These are phyloP conservation scores for Grallaria varia DNA, from an alignment of 2,113 vertebrate genomes.

Conservation along the genomic window DNA sequence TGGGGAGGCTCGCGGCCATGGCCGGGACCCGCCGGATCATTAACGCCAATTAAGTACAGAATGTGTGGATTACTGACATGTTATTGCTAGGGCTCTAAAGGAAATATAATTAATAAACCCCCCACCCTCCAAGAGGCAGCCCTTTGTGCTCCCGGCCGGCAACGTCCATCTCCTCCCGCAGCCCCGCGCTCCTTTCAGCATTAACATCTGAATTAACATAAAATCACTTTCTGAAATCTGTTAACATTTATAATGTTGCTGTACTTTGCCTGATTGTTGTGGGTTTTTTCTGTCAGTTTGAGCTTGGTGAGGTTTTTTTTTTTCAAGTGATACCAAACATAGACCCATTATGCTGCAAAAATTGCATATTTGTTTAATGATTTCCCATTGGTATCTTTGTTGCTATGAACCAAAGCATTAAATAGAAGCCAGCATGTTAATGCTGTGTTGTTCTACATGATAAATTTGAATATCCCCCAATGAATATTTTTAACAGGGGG, in stretches of 20 bases:
- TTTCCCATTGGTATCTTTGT: constrained; percentile 69
- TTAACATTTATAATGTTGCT: constrained; percentile 13
- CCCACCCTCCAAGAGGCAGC: neutral
- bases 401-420: constrained; percentile 65
- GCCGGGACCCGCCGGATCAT: constrained; percentile 28
- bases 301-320: neutral
- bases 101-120: constrained; percentile 61
- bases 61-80: constrained; percentile 9
- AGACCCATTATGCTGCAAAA: constrained; percentile 45
- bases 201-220: constrained; percentile 34
- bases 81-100: constrained; percentile 39
- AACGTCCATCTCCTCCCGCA: neutral
- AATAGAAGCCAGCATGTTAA: constrained; percentile 52
- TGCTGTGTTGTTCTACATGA: constrained; percentile 58
- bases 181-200: neutral
- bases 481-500: constrained; percentile 49
- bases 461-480: constrained; percentile 53
- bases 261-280: neutral
- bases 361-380: constrained; percentile 58
- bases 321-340: neutral
- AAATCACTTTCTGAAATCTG: constrained; percentile 44
- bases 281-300: neutral
- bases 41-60: constrained; percentile 43
- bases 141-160: constrained; percentile 37
- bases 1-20: neutral